Evolutionary conservation across 2,797 vertebrate species (phyloP).

Genomic region (Propithecus deckenii): DNA sequence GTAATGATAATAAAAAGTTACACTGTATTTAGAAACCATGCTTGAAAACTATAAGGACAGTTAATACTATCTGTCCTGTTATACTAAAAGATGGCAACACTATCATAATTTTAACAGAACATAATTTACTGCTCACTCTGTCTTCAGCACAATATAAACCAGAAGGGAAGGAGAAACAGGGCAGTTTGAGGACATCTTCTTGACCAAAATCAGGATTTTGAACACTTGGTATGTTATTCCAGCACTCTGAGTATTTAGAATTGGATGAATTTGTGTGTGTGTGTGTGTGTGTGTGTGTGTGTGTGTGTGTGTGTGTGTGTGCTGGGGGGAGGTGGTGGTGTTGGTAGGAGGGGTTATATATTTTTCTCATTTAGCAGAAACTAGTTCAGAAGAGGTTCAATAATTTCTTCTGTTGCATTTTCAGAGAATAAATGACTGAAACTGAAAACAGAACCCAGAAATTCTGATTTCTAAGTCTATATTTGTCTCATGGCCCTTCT

Average conservation of each 20-base stretch:
- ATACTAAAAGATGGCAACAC: neutral
- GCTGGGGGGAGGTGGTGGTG: neutral
- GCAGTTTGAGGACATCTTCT: neutral
- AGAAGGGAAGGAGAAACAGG: neutral
- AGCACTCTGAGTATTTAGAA: neutral
- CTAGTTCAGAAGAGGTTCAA: neutral
- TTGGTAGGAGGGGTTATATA: too few relatives aligned
- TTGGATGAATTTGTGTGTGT: neutral
- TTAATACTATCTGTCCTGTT: neutral
- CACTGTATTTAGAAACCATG: neutral
- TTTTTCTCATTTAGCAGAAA: conserved; percentile 13
- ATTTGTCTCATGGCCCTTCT: neutral
- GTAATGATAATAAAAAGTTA: conserved; percentile 8
- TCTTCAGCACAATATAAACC: neutral
- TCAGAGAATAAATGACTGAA: conserved; percentile 32
- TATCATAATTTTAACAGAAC: neutral
- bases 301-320: neutral
- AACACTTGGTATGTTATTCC: neutral
- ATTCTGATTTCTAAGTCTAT: neutral
- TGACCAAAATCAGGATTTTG: neutral
- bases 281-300: neutral
- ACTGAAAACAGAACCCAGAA: conserved; percentile 38
- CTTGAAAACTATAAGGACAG: neutral
- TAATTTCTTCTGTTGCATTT: neutral
- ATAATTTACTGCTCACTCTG: neutral